Evolutionary conservation across 2,113 vertebrate genomes (phyloP), one percentile per base, ranked within the genome.

Genomic region (Cettia cetti): DNA sequence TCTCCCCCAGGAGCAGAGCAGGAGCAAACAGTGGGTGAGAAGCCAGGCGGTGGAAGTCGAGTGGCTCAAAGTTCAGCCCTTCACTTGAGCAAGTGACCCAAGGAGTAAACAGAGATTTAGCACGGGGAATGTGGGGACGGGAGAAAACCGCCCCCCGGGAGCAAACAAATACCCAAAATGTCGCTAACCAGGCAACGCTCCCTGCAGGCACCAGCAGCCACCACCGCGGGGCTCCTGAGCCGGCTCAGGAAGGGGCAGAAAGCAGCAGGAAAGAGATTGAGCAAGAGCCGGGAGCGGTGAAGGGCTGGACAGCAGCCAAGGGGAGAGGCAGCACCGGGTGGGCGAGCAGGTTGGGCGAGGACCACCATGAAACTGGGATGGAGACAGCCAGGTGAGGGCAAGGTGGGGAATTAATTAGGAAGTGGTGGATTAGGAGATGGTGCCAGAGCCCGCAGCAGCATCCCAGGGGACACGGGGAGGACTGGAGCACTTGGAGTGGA

Each of bases 31-130:
- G 59, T 18, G 77, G 94, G 95, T 89, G 72, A 97, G 89, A 80
- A 95, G 97, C 85, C 94, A 96, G 79, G 11, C 54, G 95, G 97
- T 91, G 82, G 57, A 96, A 97, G 97, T 94, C 23, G 49, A 94
- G 82, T 2, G 2, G 74, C 92, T 44, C 92, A 95, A 96, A 96
- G 94, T 94, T 96, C 92, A 94, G 82, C 82, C 90, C 86, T 91
- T 76, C 72, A 66, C 75, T 87, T 92, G 93, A 94, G 95, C 93
- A 96, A 97, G 95, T 80, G 23, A 94, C 37, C 93, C 95, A 82
- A 91, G 94, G 69, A 90, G 90, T 60, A 94, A 86, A 70, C 35
- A 50, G 61, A 54, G 89, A 69, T 15, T 40, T 4, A 42, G 75
- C 78, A 30, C 2, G 0, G 37, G 54, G 53, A 76, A 57, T 0